phyloP scores from a whole-genome alignment of 2,113 vertebrate species.

The Sminthopsis crassicaudata region DNA sequence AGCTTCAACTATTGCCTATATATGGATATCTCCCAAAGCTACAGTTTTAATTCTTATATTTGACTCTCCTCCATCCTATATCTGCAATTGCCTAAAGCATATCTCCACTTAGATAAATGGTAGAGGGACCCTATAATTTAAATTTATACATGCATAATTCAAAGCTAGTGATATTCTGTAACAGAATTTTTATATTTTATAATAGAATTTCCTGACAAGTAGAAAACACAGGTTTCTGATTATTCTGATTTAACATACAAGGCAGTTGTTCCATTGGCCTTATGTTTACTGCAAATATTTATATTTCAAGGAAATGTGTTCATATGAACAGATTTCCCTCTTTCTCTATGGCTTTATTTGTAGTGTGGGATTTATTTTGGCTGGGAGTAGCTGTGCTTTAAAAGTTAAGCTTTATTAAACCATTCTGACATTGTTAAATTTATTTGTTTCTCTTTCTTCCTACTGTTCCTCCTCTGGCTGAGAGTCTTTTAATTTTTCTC shows the following conservation, averaged over 20 bases:
- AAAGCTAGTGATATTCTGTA: not conserved
- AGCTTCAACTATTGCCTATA: not conserved
- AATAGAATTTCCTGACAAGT: not conserved
- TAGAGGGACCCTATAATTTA: not conserved
- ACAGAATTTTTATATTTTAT: not conserved
- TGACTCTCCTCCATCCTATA: not conserved
- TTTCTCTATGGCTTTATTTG: not conserved
- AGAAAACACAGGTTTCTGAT: conserved; percentile 10
- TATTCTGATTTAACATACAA: not conserved
- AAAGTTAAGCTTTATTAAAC: not conserved
- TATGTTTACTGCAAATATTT: not conserved
- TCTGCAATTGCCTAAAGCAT: not conserved
- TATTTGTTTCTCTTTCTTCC: not conserved
- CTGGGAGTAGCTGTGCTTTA: not conserved
- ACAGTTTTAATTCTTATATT: not conserved
- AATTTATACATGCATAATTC: not conserved
- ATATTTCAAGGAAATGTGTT: conserved; percentile 19
- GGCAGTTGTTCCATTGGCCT: not conserved
- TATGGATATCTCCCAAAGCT: conserved; percentile 2
- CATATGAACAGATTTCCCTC: not conserved
- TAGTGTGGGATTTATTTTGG: not conserved
- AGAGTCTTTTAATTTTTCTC: not conserved
- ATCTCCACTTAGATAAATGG: conserved; percentile 7
- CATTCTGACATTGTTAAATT: not conserved
- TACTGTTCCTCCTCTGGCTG: not conserved